A percentile compares a stretch with the other conserved stretches of the same genome.
Conservation (phyloP, 2,888 invertebrate genomes). For the Tachina grossa region DNA sequence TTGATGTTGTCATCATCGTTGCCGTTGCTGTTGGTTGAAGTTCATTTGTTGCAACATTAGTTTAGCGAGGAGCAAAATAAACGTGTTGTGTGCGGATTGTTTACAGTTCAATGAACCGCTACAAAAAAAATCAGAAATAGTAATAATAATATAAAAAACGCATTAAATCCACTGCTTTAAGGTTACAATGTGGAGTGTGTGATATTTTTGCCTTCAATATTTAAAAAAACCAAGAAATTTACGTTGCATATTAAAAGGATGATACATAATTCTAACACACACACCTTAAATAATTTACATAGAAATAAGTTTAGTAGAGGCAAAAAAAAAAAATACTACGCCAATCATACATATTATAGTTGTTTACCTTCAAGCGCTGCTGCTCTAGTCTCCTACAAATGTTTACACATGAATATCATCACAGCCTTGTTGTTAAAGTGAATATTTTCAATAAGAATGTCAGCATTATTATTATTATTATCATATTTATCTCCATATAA, state of each 20-base stretch:
- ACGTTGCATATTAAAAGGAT: slow-evolving; percentile 34
- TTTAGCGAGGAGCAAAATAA: slow-evolving; percentile 9
- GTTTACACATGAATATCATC: slow-evolving; percentile 10
- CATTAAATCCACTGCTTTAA: slow-evolving; percentile 36
- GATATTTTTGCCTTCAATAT: slow-evolving; percentile 23
- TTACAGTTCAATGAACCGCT: slow-evolving; percentile 65
- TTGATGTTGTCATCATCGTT: slow-evolving; percentile 21
- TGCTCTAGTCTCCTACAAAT: not conserved
- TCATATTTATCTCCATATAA: not conserved
- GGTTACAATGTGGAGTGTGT: slow-evolving; percentile 37
- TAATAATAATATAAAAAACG: not conserved
- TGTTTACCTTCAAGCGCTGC: slow-evolving; percentile 13
- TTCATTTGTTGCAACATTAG: slow-evolving; percentile 62
- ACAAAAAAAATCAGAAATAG: not conserved
- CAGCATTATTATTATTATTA: slow-evolving; percentile 19
- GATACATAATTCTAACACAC: slow-evolving; percentile 14
- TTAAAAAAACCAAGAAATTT: slow-evolving; percentile 14
- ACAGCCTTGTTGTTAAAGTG: slow-evolving; percentile 14
- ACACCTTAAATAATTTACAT: slow-evolving; percentile 17
- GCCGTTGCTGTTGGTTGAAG: slow-evolving; percentile 53
- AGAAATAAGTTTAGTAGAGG: slow-evolving; percentile 2
- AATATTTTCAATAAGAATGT: slow-evolving; percentile 33
- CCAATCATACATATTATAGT: not conserved
- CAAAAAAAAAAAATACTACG: slow-evolving; percentile 6
- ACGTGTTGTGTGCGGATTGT: slow-evolving; percentile 53